Conservation (phyloP, 2,888 invertebrate genomes). For the Exephanes ischioxanthus region DNA sequence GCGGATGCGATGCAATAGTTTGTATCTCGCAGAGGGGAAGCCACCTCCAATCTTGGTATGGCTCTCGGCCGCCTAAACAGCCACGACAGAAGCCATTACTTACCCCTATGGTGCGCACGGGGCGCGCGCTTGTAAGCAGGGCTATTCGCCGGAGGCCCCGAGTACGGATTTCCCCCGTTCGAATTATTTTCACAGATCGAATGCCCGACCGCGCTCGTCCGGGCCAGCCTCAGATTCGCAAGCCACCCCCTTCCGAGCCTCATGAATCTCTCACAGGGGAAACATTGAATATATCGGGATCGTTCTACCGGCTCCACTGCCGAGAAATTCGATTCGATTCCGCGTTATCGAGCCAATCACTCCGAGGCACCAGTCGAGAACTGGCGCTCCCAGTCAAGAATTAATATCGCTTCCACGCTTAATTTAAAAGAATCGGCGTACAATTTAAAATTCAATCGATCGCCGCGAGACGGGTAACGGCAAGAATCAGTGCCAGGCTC, state of each 20-base stretch:
- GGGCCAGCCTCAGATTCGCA: conserved; percentile 29
- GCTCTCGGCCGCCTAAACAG: conserved; percentile 78
- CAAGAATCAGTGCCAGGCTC: conserved; percentile 49
- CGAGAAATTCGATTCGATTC: conserved; percentile 57
- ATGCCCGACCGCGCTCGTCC: conserved; percentile 34
- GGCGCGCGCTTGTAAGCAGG: conserved; percentile 24
- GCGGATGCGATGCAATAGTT: conserved; percentile 79
- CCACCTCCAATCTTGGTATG: conserved; percentile 79
- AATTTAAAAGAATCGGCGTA: conserved; percentile 52
- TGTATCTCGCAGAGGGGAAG: conserved; percentile 78
- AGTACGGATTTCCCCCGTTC: conserved; percentile 69
- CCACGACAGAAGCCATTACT: conserved; percentile 81
- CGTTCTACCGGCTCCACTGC: background rate
- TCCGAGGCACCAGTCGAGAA: background rate
- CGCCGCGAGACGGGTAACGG: conserved; percentile 22
- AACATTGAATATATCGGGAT: background rate
- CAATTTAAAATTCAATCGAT: conserved; percentile 60
- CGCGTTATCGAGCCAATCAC: conserved; percentile 52
- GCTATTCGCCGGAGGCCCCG: conserved; percentile 29
- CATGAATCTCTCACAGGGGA: conserved; percentile 50
- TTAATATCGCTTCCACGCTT: conserved; percentile 60
- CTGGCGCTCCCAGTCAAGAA: conserved; percentile 32
- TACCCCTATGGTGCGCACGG: conserved; percentile 62
- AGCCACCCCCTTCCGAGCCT: conserved; percentile 45
- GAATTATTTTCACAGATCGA: conserved; percentile 76